phyloP scores from a whole-genome alignment of 1,140 invertebrate genomes.

The Neodiprion lecontei region DNA sequence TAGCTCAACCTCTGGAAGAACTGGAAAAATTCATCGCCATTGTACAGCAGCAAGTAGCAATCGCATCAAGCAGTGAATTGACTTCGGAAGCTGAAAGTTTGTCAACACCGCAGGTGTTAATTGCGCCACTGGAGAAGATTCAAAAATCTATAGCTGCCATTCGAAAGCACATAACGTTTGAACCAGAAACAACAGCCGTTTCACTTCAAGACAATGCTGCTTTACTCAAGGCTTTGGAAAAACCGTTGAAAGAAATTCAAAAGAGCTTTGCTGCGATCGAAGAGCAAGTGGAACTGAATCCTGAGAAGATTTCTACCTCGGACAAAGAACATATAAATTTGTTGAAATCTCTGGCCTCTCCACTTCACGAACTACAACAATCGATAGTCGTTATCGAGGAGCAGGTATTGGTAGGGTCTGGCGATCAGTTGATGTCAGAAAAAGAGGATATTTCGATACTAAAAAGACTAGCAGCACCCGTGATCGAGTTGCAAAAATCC shows the following conservation, averaged over 20 bases:
- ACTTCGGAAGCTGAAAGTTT: conserved; percentile 48
- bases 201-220: background rate
- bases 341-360: conserved; percentile 36
- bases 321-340: conserved; percentile 17
- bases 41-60: background rate
- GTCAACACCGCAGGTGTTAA: conserved; percentile 36
- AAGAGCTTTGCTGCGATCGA: conserved; percentile 61
- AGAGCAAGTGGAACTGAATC: conserved; percentile 54
- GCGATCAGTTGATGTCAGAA: conserved; percentile 18
- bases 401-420: conserved; percentile 32
- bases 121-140: conserved; percentile 40
- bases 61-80: background rate
- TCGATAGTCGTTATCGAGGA: conserved; percentile 24
- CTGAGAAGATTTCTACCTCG: conserved; percentile 40
- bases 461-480: conserved; percentile 52
- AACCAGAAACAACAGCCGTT: conserved; percentile 28
- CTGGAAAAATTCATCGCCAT: background rate
- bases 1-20: background rate
- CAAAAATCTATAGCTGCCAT: conserved; percentile 39
- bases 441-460: conserved; percentile 33
- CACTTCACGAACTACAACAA: conserved; percentile 31
- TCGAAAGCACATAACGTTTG: conserved; percentile 34
- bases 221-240: conserved; percentile 50
- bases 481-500: conserved; percentile 43
- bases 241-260: conserved; percentile 68